Evolutionary conservation across 2,888 invertebrate species (phyloP).

Genomic region (Perizoma flavofasciatum): DNA sequence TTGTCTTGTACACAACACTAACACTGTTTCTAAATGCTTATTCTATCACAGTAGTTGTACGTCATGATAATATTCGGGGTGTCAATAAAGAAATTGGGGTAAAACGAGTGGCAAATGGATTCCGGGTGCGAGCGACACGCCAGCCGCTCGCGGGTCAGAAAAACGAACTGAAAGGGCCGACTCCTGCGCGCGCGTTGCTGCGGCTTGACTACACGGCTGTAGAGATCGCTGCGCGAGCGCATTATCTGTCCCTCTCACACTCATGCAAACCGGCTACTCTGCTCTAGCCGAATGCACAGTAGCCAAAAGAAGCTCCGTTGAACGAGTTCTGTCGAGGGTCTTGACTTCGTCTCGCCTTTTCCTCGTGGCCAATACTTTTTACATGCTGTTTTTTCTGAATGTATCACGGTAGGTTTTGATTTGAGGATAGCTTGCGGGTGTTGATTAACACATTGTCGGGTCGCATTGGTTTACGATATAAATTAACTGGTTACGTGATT

Average conservation of each 20-base stretch:
- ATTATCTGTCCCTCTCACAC: slow-evolving; percentile 41
- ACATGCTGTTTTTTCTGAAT: slow-evolving; percentile 70
- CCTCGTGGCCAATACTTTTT: slow-evolving; percentile 68
- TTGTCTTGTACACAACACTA: slow-evolving; percentile 66
- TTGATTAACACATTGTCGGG: slow-evolving; percentile 67
- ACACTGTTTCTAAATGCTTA: slow-evolving; percentile 61
- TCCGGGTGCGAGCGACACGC: slow-evolving; percentile 67
- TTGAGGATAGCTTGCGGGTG: slow-evolving; percentile 63
- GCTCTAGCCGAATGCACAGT: slow-evolving; percentile 67
- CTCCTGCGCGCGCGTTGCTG: slow-evolving; percentile 52
- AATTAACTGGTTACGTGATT: slow-evolving; percentile 29
- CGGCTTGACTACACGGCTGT: slow-evolving; percentile 64
- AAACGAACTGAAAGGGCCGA: slow-evolving; percentile 75
- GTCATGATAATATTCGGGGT: slow-evolving; percentile 69
- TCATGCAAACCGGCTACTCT: slow-evolving; percentile 37
- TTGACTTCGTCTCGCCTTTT: slow-evolving; percentile 73
- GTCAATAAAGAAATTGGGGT: slow-evolving; percentile 62
- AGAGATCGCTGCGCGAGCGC: slow-evolving; percentile 68
- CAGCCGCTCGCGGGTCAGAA: slow-evolving; percentile 74
- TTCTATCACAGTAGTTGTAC: slow-evolving; percentile 59
- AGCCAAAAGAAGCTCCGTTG: slow-evolving; percentile 68
- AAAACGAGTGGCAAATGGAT: slow-evolving; percentile 69
- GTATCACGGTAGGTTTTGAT: slow-evolving; percentile 70
- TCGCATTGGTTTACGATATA: slow-evolving; percentile 51
- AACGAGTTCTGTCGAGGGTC: slow-evolving; percentile 77